Evolutionary conservation across 92 coral and sea anemone genomes (phyloP).

Genomic region (Epizoanthus stellaris): DNA sequence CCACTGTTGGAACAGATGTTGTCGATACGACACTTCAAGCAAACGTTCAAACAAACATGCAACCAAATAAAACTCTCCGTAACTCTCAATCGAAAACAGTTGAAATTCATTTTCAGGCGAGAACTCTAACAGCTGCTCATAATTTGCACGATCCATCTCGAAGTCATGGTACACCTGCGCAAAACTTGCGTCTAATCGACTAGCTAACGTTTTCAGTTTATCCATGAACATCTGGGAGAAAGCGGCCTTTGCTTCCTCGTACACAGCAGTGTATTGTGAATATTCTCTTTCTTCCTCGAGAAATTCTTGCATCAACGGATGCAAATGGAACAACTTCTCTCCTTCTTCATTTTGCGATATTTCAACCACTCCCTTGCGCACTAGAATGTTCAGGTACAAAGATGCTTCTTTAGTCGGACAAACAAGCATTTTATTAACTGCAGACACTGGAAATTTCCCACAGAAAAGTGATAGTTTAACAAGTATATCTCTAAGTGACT

Average conservation of each 20-base stretch:
- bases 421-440: background rate
- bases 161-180: slow-evolving; percentile 31
- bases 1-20: background rate
- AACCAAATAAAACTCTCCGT: background rate
- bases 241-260: slow-evolving; percentile 43
- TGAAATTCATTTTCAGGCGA: background rate
- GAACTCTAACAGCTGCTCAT: slow-evolving; percentile 21
- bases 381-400: background rate
- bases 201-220: slow-evolving; percentile 32
- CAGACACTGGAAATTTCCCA: background rate
- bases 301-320: slow-evolving; percentile 57
- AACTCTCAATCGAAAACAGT: background rate
- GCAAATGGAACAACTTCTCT: slow-evolving; percentile 46
- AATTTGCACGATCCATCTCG: slow-evolving; percentile 55
- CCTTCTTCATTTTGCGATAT: background rate
- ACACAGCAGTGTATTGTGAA: background rate
- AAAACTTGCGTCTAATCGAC: slow-evolving; percentile 55
- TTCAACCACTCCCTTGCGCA: background rate
- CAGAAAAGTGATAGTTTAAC: background rate
- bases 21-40: background rate
- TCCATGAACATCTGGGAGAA: slow-evolving; percentile 49
- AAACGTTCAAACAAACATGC: background rate
- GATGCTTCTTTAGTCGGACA: background rate
- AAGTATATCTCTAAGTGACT: background rate
- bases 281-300: slow-evolving; percentile 4